phyloP scores from a whole-genome alignment of 2,888 invertebrate species.

The Caenorhabditis virilis region DNA sequence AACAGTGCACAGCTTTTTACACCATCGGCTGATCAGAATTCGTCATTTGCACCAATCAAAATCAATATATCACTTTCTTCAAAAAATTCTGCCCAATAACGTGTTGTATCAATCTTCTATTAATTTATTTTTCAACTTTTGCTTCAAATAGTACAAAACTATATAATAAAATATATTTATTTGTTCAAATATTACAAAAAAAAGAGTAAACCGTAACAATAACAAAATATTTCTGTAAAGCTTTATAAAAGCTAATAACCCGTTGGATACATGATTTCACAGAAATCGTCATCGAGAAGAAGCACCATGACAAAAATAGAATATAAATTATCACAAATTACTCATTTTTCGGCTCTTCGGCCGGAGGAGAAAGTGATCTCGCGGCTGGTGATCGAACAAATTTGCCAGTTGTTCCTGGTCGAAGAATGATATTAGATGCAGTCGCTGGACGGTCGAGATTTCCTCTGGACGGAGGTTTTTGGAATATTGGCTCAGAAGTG shows the following conservation, averaged over 20 bases:
- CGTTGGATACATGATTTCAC: not conserved
- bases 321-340: slow-evolving; percentile 1
- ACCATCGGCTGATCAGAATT: slow-evolving; percentile 7
- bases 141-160: not conserved
- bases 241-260: not conserved
- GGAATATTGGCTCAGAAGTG: no score
- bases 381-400: slow-evolving; percentile 25
- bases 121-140: no score
- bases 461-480: not conserved
- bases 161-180: slow-evolving; percentile 5
- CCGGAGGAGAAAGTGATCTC: slow-evolving; percentile 24
- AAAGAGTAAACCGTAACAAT: not conserved
- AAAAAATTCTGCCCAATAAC: no score
- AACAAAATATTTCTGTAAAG: not conserved
- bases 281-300: not conserved
- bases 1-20: slow-evolving; percentile 47
- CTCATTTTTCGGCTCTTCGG: no score
- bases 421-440: not conserved
- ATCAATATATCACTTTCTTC: slow-evolving; percentile 27
- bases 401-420: slow-evolving; percentile 13
- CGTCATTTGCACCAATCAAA: slow-evolving; percentile 12
- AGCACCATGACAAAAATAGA: not conserved
- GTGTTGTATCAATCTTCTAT: no score
- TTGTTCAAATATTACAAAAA: not conserved
- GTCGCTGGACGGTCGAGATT: not conserved